Evolutionary conservation across 2,797 vertebrate genomes (phyloP), one percentile per base, ranked within the genome.

Genomic region (Anguilla megastoma): DNA sequence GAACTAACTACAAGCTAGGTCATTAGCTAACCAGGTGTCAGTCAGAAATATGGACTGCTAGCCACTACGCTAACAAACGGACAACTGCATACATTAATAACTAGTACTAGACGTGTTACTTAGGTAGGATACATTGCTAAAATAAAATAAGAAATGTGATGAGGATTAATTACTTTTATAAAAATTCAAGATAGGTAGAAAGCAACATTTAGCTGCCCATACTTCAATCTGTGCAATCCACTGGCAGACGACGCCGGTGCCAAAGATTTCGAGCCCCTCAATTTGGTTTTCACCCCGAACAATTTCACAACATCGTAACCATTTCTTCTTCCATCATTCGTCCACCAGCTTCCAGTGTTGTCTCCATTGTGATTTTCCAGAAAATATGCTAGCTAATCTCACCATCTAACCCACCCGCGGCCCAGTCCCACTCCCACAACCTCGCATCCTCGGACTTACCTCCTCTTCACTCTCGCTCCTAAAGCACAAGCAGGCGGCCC

Each of bases 401-500:
- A 10, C 41, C 41, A 82, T 82, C 5, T 82, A 82, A 3, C 60
- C 85, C 85, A 92, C 93, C 85, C 92, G 92, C 50, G 41, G 41
- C 90, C 91, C 63, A 24, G 52, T 76, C 60, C 33, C 52, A 69
- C 60, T 41, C 63, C 50, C 30, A 50, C 89, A 90, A 88, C 41
- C 50, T 69, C 0, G 52, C 90, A 94, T 93, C 96, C 84, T 24
- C 95, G 95, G 93, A 63, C 97, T 97, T 95, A 98, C 98, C 98
- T 99, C 98, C 93, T 99, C 98, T 94, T 99, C 98, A 33, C 93
- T 95, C 91, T 98, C 98, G 94, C 94, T 98, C 95, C 98, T 98
- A 95, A 99, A 99, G 92, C 98, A 99, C 93, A 99, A 96, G 89
- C 98, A 99, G 92, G 98, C 98, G 94, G 98, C 98, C 94, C 98